Evolutionary conservation across 2,113 vertebrate species (phyloP).

Genomic region (Amazona guildingii): DNA sequence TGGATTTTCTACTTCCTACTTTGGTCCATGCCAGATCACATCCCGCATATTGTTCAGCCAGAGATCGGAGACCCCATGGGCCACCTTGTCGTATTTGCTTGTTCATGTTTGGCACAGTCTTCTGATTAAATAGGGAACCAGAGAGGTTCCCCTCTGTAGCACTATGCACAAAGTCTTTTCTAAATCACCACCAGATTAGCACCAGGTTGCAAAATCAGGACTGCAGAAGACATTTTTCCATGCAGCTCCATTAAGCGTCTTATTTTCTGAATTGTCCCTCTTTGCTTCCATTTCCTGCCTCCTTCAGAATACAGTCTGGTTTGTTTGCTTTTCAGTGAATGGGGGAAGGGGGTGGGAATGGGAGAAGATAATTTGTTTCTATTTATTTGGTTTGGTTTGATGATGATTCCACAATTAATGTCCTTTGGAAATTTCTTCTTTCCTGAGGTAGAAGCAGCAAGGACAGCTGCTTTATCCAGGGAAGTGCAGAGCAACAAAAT

Average conservation of each 20-base stretch:
- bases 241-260: not conserved
- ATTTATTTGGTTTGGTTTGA: not conserved
- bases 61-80: not conserved
- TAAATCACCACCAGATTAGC: not conserved
- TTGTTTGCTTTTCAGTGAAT: constrained; percentile 15
- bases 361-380: not conserved
- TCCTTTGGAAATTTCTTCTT: not conserved
- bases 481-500: not conserved
- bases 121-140: not conserved
- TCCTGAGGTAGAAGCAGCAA: not conserved
- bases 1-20: not conserved
- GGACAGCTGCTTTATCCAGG: not conserved
- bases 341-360: not conserved
- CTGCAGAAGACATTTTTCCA: not conserved
- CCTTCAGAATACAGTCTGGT: not conserved
- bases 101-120: not conserved
- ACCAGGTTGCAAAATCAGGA: not conserved
- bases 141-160: not conserved
- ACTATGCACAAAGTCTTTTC: not conserved
- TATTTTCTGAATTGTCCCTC: not conserved
- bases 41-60: not conserved
- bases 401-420: not conserved
- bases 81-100: rapidly evolving
- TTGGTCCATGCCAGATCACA: not conserved
- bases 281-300: constrained; percentile 23